A percentile compares a stretch with the other conserved stretches of the same genome.
Evolutionary conservation across 2,888 invertebrate genomes (phyloP).

Genomic region (Hipparchia semele): DNA sequence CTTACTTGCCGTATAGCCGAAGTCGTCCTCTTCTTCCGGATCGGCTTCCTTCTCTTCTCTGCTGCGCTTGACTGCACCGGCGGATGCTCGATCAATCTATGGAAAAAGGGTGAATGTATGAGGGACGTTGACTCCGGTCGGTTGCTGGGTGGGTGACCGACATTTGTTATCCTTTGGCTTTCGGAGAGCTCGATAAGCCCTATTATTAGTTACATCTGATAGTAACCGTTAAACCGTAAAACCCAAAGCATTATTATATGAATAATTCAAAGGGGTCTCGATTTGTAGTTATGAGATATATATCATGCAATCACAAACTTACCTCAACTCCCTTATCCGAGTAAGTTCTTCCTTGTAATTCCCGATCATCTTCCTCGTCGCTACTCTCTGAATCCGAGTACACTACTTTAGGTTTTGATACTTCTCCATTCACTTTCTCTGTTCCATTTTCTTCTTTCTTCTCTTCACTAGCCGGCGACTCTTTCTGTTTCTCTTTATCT

Average conservation of each 20-base stretch:
- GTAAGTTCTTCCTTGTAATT: slow-evolving; percentile 90
- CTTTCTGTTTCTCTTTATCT: slow-evolving; percentile 42
- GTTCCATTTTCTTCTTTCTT: slow-evolving; percentile 51
- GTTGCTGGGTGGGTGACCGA: too few species aligned
- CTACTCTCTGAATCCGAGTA: slow-evolving; percentile 85
- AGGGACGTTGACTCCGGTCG: too few species aligned
- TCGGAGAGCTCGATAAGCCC: too few species aligned
- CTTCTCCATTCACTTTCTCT: slow-evolving; percentile 46
- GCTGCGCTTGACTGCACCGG: slow-evolving; percentile 90
- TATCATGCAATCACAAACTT: background rate
- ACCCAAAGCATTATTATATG: too few species aligned
- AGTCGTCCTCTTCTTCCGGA: slow-evolving; percentile 94
- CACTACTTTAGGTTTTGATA: slow-evolving; percentile 60
- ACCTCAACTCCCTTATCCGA: slow-evolving; percentile 91
- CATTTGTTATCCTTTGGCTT: too few species aligned
- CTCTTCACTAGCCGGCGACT: slow-evolving; percentile 43
- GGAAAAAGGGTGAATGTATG: slow-evolving; percentile 30
- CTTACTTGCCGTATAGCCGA: slow-evolving; percentile 96
- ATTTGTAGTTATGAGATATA: too few species aligned
- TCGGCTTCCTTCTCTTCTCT: slow-evolving; percentile 91
- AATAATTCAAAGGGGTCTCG: too few species aligned
- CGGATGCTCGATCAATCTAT: slow-evolving; percentile 94
- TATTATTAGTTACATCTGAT: too few species aligned
- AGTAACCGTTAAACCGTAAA: too few species aligned
- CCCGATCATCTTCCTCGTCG: slow-evolving; percentile 89